Base-by-base conservation (phyloP, 1,140 invertebrate species). In the Zophobas morio region DNA sequence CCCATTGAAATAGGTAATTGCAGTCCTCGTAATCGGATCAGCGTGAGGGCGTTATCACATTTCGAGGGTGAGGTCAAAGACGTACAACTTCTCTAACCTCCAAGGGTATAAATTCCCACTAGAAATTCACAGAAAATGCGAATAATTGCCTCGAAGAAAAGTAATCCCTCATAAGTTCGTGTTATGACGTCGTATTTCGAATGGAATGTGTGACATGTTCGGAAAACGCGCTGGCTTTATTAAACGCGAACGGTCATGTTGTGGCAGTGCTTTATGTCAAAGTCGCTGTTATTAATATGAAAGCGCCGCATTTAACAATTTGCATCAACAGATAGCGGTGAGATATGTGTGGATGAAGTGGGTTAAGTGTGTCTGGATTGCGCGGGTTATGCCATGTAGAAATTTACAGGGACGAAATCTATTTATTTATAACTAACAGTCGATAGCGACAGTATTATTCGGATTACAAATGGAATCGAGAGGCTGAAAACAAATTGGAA, bases 1-100 rank as follows among this genome's bases (percentile, higher is more conserved):
- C 60, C 57, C 57, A 37, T 63, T 63, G 35, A 39, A 63, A 63
- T 63, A 63, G 57, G 60, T 66, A 66, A 66, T 66, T 66, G 60
- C 60, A 66, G 37, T 35, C 1, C 1, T 40, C 60, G 60, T 66
- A 42, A 66, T 66, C 60, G 60, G 60, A 40, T 42, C 8, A 42
- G 34, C 6, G 57, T 6, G 1, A 42, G 60, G 8, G 60, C 37
- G 8, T 57, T 57, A 66, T 66, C 60, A 39, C 60, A n/a, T 66
- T 42, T 40, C 37, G 60, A 39, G 49, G 49, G 49, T 6, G 20
- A 51, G 49, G 60, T 66, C 60, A 66, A 40, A 66, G 60, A 60
- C 60, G 60, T 66, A 66, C 8, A 66, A 66, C 60, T 46, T 40
- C n/a, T 42, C 60, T 42, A 36, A 66, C 60, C 39, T 42, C 32